Conservation (phyloP, 2,113 vertebrate genomes). For the Scalopus aquaticus region DNA sequence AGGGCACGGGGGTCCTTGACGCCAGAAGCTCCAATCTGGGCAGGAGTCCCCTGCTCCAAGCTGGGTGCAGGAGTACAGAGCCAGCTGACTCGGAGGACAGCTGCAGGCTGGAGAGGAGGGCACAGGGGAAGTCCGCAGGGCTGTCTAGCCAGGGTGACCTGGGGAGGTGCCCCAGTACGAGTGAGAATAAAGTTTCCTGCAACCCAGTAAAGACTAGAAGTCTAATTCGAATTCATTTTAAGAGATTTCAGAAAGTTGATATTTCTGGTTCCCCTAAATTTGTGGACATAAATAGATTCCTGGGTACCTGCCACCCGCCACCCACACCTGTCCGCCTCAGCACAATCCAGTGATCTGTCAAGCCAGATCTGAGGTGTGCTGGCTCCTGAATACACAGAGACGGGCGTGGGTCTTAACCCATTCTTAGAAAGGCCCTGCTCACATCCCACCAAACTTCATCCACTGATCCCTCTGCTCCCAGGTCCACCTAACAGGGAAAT, state of each 20-base stretch:
- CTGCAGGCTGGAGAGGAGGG: no score
- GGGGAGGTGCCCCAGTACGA: not conserved
- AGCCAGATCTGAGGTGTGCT: not conserved
- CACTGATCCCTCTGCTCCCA: not conserved
- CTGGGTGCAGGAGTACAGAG: not conserved
- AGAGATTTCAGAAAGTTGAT: not conserved
- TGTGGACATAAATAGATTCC: not conserved
- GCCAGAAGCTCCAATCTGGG: not conserved
- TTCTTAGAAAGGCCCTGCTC: slow-evolving; percentile 52
- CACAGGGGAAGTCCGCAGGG: not conserved
- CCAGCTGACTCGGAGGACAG: not conserved
- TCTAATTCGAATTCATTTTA: not conserved
- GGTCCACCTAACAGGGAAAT: not conserved
- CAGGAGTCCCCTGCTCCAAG: not conserved
- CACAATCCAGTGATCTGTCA: not conserved
- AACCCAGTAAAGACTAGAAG: not conserved
- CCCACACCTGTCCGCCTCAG: not conserved
- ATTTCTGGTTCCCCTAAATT: not conserved
- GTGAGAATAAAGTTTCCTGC: not conserved
- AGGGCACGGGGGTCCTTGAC: no score
- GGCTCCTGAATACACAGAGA: not conserved
- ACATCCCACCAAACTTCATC: not conserved
- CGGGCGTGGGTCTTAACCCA: not conserved
- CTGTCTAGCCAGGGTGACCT: no score
- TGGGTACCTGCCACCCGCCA: not conserved